These are phyloP conservation scores for Drosophila anomalata DNA, from an alignment of 2,888 invertebrate genomes.

Conservation along the genomic window DNA sequence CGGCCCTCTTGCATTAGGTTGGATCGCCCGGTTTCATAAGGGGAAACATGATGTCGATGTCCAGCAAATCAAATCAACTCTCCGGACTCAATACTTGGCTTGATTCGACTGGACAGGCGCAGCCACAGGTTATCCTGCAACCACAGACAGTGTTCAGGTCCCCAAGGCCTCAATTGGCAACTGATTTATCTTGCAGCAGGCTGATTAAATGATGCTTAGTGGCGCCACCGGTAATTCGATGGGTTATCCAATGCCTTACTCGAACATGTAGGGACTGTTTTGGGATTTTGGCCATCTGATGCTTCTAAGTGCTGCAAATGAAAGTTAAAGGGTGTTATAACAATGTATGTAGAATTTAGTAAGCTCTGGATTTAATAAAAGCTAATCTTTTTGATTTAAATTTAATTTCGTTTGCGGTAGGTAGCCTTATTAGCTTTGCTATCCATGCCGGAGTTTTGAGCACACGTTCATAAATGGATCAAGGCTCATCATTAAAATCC, in stretches of 20 bases:
- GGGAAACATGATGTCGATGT: conserved; percentile 15
- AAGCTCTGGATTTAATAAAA: background rate
- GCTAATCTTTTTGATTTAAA: background rate
- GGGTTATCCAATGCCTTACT: background rate
- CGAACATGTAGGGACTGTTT: background rate
- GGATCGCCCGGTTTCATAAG: conserved; percentile 33
- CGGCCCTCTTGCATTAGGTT: conserved; percentile 18
- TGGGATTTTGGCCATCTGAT: background rate
- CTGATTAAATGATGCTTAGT: conserved; percentile 75
- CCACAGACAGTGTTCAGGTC: background rate
- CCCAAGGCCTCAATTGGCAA: conserved; percentile 57
- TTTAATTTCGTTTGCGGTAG: background rate
- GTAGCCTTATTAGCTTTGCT: background rate
- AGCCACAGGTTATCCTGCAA: conserved; percentile 20
- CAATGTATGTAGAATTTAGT: no score
- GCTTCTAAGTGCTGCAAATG: background rate
- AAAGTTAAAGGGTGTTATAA: background rate
- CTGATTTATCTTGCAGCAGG: conserved; percentile 74
- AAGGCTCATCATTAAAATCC: background rate
- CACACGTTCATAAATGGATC: background rate
- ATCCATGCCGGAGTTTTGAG: background rate
- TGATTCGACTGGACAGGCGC: conserved; percentile 26
- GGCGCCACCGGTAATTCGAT: conserved; percentile 27
- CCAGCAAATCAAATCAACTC: conserved; percentile 30
- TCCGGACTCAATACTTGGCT: conserved; percentile 15